Evolutionary conservation across 2,888 invertebrate species (phyloP), one percentile per base, ranked within the genome.

Genomic region (Mycogona germanica): DNA sequence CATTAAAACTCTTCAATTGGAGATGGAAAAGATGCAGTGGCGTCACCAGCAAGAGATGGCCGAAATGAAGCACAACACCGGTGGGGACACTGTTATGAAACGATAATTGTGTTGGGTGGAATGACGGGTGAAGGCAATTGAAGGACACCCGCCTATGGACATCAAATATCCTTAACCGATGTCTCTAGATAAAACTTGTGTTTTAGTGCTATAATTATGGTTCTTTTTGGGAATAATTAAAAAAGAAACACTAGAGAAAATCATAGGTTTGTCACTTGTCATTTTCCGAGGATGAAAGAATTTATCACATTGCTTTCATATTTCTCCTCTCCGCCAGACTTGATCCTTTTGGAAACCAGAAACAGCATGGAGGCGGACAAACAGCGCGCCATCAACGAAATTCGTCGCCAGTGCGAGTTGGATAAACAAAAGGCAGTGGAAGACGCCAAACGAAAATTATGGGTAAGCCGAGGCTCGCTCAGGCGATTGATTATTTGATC

Each of bases 391-490:
- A 67, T 83, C 30, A 75, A 76, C 52, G 84, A 87, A 58, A 72
- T 80, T 47, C 76, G 80, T 17, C 75, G 78, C 21, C 75, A 78
- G 55, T 77, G 79, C 55, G 84, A 85, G 63, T 64, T 74, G 1
- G 88, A 89, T 55, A 76, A 82, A 32, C 75, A 81, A 40, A 76
- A 78, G 23, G 79, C 82, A 12, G 76, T 92, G 30, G 80, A 80
- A 54, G 81, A 83, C 51, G 79, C 85, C 7, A 93, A 93, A 72
- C 77, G 80, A 40, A 89, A 87, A 66, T 91, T 91, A 67, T 95
- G 93, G 93, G 71, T 71, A 59, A 55, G 60, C 45, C 26, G 14
- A 37, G 17, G n/a, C 9, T 32, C 19, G 44, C n/a, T n/a, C n/a
- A 2, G 26, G 25, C 50, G 21, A 55, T n/a, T 55, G 14, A 23